A percentile compares a stretch with the other conserved stretches of the same genome.
These are phyloP conservation scores for Numida meleagris DNA, from an alignment of 2,113 vertebrate species.

Conservation along the genomic window DNA sequence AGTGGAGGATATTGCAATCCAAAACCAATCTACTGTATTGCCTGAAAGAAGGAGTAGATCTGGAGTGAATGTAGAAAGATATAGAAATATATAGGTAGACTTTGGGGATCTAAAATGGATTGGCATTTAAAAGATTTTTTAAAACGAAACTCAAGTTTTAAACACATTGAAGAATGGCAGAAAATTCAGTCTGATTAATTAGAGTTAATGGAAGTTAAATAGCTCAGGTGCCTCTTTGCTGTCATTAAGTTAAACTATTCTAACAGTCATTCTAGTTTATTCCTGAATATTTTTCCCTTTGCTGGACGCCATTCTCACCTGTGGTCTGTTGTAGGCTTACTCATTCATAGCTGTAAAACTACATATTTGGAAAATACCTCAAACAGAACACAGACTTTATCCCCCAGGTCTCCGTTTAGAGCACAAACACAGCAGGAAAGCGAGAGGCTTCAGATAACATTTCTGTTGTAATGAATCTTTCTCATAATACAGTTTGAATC, in stretches of 20 bases:
- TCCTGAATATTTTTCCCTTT: neutral
- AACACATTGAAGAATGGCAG: neutral
- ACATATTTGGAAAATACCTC: neutral
- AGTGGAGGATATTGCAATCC: neutral
- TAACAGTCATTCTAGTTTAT: neutral
- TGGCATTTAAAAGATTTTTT: neutral
- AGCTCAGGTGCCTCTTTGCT: neutral
- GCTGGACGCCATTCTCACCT: neutral
- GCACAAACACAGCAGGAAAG: neutral
- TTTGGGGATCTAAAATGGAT: neutral
- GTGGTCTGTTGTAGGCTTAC: neutral
- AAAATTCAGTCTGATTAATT: neutral
- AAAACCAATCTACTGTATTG: rapidly evolving
- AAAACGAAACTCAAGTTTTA: neutral
- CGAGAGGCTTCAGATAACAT: neutral
- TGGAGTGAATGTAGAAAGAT: neutral
- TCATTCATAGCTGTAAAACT: neutral
- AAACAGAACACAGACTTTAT: neutral
- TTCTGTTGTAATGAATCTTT: neutral
- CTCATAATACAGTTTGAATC: neutral
- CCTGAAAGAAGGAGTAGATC: neutral
- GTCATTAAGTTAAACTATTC: neutral
- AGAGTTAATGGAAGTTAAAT: neutral
- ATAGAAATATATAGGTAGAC: neutral
- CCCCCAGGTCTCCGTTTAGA: neutral